Base-by-base conservation (phyloP, 2,888 invertebrate genomes). In the Heteromurus nitidus region DNA sequence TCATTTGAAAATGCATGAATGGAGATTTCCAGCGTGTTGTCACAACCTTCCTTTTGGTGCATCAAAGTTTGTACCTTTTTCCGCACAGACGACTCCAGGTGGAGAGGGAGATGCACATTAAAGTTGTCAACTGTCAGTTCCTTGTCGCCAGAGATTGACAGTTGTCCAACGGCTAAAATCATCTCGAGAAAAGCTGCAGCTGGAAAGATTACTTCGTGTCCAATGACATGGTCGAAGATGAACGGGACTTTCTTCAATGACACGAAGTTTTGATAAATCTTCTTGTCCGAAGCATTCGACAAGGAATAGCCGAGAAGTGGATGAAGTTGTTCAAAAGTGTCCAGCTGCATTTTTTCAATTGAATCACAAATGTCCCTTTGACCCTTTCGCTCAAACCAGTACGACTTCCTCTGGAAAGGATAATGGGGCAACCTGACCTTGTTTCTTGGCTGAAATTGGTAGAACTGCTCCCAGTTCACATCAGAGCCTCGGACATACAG, bases 151-250 rank as follows among this genome's bases (percentile, higher is more conserved):
- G n/a, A n/a, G n/a, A n/a, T n/a, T n/a, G n/a, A n/a, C n/a, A n/a
- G 20, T n/a, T 28, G 1, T 24, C 22, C 74, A 36, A 5, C 36
- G 3, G 75, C 55, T 1, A 75, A 42, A 3, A 75, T 68, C 58
- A 74, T 79, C 74, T 82, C 82, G 44, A 82, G 28, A 28, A 69
- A 82, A 1, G 55, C 82, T 16, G 82, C 82, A 13, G 42, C 82
- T 7, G 82, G 82, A 55, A 64, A 82, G 11, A 79, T 64, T 5
- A 79, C 79, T 18, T 60, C 60, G 3, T 16, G 13, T 9, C 65
- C 44, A 11, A 65, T 42, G 1, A 64, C 31, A 47, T 82, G 82
- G 18, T 82, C 47, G 3, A n/a, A 5, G n/a, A 47, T 0, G 80
- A 13, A 82, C 0, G 44, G 3, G 0, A 28, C 26, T 16, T 53